Evolutionary conservation across 2,888 invertebrate genomes (phyloP), one percentile per base, ranked within the genome.

Genomic region (Andrena flavipes): DNA sequence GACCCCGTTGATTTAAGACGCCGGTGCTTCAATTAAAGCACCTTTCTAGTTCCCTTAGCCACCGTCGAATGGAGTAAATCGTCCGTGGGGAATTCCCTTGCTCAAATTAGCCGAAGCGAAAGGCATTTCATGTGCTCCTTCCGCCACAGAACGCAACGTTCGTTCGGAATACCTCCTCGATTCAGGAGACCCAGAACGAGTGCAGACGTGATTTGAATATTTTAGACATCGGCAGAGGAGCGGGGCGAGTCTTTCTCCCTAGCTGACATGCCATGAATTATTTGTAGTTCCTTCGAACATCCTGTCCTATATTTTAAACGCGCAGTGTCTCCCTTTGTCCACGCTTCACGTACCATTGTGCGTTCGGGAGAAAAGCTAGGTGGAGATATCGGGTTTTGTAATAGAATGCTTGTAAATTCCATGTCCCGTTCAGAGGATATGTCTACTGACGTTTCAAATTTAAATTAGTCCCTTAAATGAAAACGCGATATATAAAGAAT

Each of bases 151-250:
- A 63, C 72, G 70, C 74, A 51, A 75, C 75, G 76, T 82, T 79
- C 79, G 80, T 75, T 81, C 80, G 77, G 74, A 87, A 85, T 89
- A 79, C 76, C 79, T 70, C 75, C 79, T 67, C 80, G 83, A 90
- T 86, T 87, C 84, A 70, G 78, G 81, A 74, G 62, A 80, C 74
- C 75, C 62, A 29, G 80, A 73, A 86, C 80, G 84, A 87, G 69
- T 82, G 81, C 72, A 76, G 84, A 89, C 90, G 88, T 86, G 89
- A 86, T 86, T 87, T 86, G 89, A 90, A 89, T 89, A 88, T 75
- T 74, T 80, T 56, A 71, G 60, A 51, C 65, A 69, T 42, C 72
- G 72, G 79, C 71, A 48, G 26, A 59, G 59, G 56, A 49, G 64
- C 48, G 56, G 48, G 30, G 48, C 23, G 16, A 70, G 70, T 68